Conservation (phyloP, 2,888 invertebrate species). For the Amorpha juglandis region DNA sequence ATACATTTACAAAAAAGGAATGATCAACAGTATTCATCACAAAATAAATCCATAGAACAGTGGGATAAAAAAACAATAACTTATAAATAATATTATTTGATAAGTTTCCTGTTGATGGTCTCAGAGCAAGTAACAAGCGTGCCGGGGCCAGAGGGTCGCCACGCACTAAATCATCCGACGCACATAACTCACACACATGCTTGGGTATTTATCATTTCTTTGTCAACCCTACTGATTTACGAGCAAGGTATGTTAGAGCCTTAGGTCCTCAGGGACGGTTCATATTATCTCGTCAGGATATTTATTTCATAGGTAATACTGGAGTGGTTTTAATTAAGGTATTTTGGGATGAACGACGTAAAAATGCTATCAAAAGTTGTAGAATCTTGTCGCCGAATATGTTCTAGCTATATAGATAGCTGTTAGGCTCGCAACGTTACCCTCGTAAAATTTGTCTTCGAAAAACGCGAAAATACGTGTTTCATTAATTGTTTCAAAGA, state of each 20-base stretch:
- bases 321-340: not conserved
- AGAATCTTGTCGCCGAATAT: too few species aligned
- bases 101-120: slow-evolving; percentile 19
- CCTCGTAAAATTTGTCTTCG: too few species aligned
- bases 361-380: too few species aligned
- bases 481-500: too few species aligned
- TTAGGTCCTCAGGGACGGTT: slow-evolving; percentile 45
- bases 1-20: too few species aligned
- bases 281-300: slow-evolving; percentile 49
- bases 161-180: slow-evolving; percentile 61
- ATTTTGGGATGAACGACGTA: too few species aligned
- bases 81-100: slow-evolving; percentile 24
- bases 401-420: too few species aligned
- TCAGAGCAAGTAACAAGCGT: slow-evolving; percentile 17
- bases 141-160: slow-evolving; percentile 39
- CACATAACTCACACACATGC: slow-evolving; percentile 64
- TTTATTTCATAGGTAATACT: not conserved
- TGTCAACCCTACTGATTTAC: slow-evolving; percentile 72
- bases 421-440: too few species aligned
- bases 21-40: not conserved
- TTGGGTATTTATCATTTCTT: slow-evolving; percentile 74
- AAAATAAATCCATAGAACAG: not conserved
- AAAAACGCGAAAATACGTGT: too few species aligned
- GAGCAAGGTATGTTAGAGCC: slow-evolving; percentile 41
- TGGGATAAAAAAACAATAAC: slow-evolving; percentile 18